These are phyloP conservation scores for Cistogaster globosa DNA, from an alignment of 2,888 invertebrate species.

Conservation along the genomic window DNA sequence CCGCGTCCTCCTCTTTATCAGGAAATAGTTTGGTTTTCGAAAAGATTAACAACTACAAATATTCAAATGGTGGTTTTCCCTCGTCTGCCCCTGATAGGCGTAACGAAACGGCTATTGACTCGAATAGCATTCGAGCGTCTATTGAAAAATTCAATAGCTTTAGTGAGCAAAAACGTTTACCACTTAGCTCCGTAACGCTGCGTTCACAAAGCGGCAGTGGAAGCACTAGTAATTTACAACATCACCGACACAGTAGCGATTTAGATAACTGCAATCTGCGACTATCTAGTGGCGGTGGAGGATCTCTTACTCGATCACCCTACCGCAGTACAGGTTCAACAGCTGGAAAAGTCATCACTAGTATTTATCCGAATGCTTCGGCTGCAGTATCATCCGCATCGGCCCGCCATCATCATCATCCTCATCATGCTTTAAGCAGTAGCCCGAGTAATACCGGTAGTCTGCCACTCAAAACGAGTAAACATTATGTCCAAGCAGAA, in stretches of 20 bases:
- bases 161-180: slow-evolving; percentile 80
- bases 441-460: slow-evolving; percentile 66
- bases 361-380: slow-evolving; percentile 70
- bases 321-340: slow-evolving; percentile 76
- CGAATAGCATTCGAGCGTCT: slow-evolving; percentile 80
- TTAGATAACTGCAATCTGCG: slow-evolving; percentile 70
- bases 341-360: slow-evolving; percentile 72
- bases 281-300: slow-evolving; percentile 74
- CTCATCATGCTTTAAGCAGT: slow-evolving; percentile 63
- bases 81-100: slow-evolving; percentile 55
- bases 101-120: slow-evolving; percentile 77
- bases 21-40: slow-evolving; percentile 76
- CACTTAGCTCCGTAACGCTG: slow-evolving; percentile 70
- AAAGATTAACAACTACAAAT: slow-evolving; percentile 78
- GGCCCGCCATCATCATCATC: slow-evolving; percentile 52
- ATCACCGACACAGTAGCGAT: slow-evolving; percentile 74
- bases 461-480: slow-evolving; percentile 69
- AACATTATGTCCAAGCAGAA: slow-evolving; percentile 64
- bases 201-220: slow-evolving; percentile 74
- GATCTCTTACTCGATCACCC: slow-evolving; percentile 77
- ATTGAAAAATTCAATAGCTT: slow-evolving; percentile 81
- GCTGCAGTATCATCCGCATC: slow-evolving; percentile 60
- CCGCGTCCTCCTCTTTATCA: slow-evolving; percentile 31
- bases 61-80: slow-evolving; percentile 76
- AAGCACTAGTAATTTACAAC: slow-evolving; percentile 81